These are phyloP conservation scores for Tympanoctomys barrerae DNA, from an alignment of 2,797 vertebrate species.

Conservation along the genomic window DNA sequence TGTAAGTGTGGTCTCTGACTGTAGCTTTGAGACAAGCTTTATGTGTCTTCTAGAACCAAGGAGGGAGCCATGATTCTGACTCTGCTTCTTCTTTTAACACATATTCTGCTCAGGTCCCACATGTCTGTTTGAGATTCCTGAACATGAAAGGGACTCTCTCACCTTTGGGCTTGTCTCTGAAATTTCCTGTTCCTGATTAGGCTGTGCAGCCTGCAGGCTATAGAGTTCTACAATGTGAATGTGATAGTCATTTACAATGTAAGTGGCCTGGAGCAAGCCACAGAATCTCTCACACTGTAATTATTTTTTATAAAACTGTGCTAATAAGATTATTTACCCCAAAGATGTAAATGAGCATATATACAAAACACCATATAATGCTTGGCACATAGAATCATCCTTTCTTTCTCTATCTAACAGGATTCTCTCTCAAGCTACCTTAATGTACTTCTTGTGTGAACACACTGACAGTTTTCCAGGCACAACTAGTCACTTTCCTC, in stretches of 20 bases:
- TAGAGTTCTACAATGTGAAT: background rate
- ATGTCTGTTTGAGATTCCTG: background rate
- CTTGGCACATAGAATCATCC: background rate
- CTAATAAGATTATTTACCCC: background rate
- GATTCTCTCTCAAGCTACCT: background rate
- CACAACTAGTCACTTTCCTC: background rate
- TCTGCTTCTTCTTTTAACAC: background rate
- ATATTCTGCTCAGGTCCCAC: background rate
- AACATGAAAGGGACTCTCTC: accelerated
- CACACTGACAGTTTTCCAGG: background rate
- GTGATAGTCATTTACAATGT: background rate
- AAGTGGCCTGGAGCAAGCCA: background rate
- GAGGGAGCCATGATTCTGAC: background rate
- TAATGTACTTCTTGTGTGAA: background rate
- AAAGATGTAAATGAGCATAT: background rate
- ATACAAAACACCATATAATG: background rate
- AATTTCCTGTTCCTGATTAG: background rate
- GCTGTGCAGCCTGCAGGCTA: background rate
- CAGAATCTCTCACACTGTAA: background rate
- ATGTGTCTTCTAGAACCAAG: background rate
- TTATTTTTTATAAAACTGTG: background rate
- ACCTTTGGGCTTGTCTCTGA: background rate
- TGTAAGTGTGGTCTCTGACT: background rate
- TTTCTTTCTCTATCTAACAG: background rate
- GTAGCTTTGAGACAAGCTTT: background rate